These are phyloP conservation scores for Hybognathus amarus DNA, from an alignment of 2,797 vertebrate species.

Conservation along the genomic window DNA sequence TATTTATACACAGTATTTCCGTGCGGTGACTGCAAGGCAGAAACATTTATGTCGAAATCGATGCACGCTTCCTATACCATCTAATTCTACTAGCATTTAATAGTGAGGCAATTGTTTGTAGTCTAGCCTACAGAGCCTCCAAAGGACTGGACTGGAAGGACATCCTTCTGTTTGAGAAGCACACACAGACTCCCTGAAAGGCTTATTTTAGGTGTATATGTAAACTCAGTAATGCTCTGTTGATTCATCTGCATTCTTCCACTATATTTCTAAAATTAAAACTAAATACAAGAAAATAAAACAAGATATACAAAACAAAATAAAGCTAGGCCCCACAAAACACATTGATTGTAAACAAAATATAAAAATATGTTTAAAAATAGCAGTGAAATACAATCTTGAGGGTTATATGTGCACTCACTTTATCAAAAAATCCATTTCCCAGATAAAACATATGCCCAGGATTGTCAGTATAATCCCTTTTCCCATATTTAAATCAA, in stretches of 20 bases:
- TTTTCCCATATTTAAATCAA: neutral
- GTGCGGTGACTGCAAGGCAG: too few species aligned
- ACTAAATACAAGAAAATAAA: neutral
- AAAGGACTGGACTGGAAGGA: too few species aligned
- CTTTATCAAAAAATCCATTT: slow-evolving; percentile 7
- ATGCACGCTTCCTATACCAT: too few species aligned
- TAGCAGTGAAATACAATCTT: neutral
- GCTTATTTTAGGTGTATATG: neutral
- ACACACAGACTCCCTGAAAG: neutral
- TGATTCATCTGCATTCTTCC: neutral
- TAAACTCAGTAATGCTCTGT: neutral
- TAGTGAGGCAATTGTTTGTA: too few species aligned
- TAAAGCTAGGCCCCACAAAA: neutral
- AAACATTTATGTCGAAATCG: too few species aligned
- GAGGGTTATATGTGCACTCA: neutral
- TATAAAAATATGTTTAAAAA: neutral
- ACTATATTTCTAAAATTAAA: neutral
- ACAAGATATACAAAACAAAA: neutral
- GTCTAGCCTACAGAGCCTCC: too few species aligned
- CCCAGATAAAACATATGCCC: neutral
- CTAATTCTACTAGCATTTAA: too few species aligned
- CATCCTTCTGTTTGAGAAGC: too few species aligned
- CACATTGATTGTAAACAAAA: neutral
- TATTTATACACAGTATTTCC: too few species aligned
- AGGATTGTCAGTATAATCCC: slow-evolving; percentile 1